Percentiles rank a stretch among this genome's conserved stretches.
phyloP scores from a whole-genome alignment of 2,797 vertebrate genomes.

The Microctenopoma lineatum region DNA sequence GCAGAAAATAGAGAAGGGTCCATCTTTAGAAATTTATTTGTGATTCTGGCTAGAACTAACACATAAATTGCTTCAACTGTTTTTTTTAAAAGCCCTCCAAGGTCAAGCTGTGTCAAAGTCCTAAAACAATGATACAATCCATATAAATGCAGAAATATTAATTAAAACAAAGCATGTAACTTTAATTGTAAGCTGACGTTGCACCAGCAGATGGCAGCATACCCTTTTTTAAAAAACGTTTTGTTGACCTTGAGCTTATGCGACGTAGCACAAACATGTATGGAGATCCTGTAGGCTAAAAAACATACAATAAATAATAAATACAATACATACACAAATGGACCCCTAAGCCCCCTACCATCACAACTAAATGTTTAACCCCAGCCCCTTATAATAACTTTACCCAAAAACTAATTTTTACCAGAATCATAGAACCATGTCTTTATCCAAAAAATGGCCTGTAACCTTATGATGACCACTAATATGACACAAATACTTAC shows the following conservation, averaged over 20 bases:
- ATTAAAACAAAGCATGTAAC: not conserved
- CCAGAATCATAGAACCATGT: not conserved
- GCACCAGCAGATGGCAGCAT: slow-evolving; percentile 50
- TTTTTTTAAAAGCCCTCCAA: too few relatives aligned
- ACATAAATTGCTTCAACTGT: not conserved
- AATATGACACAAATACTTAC: not conserved
- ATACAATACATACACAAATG: too few relatives aligned
- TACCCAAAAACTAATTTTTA: not conserved
- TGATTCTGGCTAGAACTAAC: not conserved
- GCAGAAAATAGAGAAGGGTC: too few relatives aligned
- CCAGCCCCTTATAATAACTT: too few relatives aligned
- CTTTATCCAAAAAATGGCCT: not conserved
- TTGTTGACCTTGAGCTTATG: not conserved
- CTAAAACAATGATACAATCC: not conserved
- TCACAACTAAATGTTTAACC: not conserved
- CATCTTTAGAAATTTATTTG: not conserved
- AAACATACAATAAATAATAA: too few relatives aligned
- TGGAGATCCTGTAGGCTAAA: too few relatives aligned
- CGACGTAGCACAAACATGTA: not conserved
- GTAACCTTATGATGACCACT: not conserved
- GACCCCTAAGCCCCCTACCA: too few relatives aligned
- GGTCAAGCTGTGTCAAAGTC: too few relatives aligned
- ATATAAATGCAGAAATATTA: not conserved
- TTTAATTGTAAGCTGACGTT: not conserved
- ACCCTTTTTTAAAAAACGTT: not conserved